These are phyloP conservation scores for Idris sp. DNA, from an alignment of 1,140 invertebrate genomes.

Conservation along the genomic window DNA sequence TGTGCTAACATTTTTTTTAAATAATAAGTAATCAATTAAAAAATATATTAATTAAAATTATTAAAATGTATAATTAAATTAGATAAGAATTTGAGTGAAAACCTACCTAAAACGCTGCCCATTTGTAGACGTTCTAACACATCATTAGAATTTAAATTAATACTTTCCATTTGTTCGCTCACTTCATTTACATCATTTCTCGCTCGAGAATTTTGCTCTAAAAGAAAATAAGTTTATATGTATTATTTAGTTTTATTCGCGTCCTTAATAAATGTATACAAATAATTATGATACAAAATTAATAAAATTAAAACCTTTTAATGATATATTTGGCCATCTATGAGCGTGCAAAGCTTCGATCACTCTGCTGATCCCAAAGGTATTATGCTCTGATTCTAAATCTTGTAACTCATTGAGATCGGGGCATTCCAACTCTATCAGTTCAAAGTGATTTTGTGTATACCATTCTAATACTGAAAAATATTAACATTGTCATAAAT, in stretches of 20 bases:
- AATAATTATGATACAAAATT: too few species aligned
- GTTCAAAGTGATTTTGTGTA: slow-evolving; percentile 83
- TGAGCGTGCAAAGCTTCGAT: slow-evolving; percentile 87
- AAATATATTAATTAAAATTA: too few species aligned
- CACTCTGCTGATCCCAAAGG: slow-evolving; percentile 85
- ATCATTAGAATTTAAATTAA: slow-evolving; percentile 64
- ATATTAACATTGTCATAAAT: background rate
- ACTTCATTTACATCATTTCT: slow-evolving; percentile 66
- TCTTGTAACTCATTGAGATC: slow-evolving; percentile 76
- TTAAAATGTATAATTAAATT: too few species aligned
- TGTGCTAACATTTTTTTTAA: too few species aligned
- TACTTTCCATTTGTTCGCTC: slow-evolving; percentile 71
- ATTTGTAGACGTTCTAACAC: slow-evolving; percentile 66
- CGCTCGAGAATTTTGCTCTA: slow-evolving; percentile 17
- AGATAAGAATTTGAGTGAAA: too few species aligned
- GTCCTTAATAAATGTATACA: too few species aligned
- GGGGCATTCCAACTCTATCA: slow-evolving; percentile 84
- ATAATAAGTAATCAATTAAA: too few species aligned
- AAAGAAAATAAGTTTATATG: background rate
- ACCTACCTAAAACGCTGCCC: slow-evolving; percentile 70
- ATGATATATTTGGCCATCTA: slow-evolving; percentile 85
- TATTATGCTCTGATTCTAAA: slow-evolving; percentile 80
- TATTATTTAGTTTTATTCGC: too few species aligned
- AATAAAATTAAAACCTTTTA: slow-evolving; percentile 80
- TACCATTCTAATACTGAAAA: slow-evolving; percentile 82